Percentiles rank a stretch among this genome's conserved stretches.
Conservation (phyloP, 2,888 invertebrate genomes). For the Phlogophora meticulosa region DNA sequence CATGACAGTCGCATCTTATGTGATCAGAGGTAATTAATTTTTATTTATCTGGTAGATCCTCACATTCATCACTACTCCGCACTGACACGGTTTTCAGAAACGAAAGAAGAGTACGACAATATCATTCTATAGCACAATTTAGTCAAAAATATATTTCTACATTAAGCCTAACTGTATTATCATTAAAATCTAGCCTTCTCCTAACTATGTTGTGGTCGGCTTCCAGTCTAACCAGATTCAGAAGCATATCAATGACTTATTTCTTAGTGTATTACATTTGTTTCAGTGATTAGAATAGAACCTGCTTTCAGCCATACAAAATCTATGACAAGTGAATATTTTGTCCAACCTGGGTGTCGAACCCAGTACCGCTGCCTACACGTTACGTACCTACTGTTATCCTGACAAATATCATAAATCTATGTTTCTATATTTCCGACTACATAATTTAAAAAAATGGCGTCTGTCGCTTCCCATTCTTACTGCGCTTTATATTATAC, state of each 20-base stretch:
- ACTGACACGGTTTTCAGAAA: background rate
- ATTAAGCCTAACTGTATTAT: conserved; percentile 22
- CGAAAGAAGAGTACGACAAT: background rate
- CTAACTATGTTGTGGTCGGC: conserved; percentile 12
- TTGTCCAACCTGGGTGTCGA: background rate
- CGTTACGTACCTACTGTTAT: background rate
- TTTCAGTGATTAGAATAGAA: conserved; percentile 4
- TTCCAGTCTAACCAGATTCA: conserved; percentile 14
- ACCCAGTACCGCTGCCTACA: background rate
- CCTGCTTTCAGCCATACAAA: background rate
- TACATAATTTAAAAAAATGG: conserved; percentile 8
- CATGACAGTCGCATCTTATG: too few species aligned
- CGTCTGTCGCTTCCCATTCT: background rate
- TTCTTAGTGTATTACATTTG: background rate
- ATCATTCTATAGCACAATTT: conserved; percentile 15
- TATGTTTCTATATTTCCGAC: background rate
- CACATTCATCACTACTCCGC: too few species aligned
- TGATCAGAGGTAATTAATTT: too few species aligned
- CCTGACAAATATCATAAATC: background rate
- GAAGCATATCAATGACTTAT: too few species aligned
- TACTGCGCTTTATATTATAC: background rate
- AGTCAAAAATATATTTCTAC: conserved; percentile 26
- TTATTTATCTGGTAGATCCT: too few species aligned
- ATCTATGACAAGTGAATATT: background rate
- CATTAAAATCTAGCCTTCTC: conserved; percentile 23